Base-by-base conservation (phyloP, 2,888 invertebrate species). In the Cyaniris semiargus region DNA sequence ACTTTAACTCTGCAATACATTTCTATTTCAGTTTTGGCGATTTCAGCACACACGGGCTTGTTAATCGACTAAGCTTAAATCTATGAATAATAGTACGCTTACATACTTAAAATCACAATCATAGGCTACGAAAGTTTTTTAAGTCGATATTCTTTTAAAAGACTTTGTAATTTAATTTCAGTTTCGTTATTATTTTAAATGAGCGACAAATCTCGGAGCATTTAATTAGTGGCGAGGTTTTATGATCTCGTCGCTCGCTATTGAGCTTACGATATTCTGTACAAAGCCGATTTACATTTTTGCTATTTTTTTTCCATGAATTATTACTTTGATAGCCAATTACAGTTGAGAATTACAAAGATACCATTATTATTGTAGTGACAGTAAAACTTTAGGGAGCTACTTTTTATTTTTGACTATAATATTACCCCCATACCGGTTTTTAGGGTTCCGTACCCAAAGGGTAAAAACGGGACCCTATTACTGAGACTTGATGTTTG, bases 181-280 rank as follows among this genome's bases (percentile, higher is more conserved):
- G 88, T 90, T 87, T 89, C 87, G 83, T 86, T 89, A 90, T 91
- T 86, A 87, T 86, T 89, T 86, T 86, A 92, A 92, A 93, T 93
- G 92, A 91, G 89, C 90, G 88, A 90, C 89, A 90, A 91, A 92
- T 93, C 91, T 92, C 92, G 89, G 89, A 90, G 88, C 89, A 90
- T 93, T 94, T 93, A 94, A 94, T 94, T 94, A 93, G 92, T 90
- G 91, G 88, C 89, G 83, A 87, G 90, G 89, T 92, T 93, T 93
- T 92, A 93, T 92, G 87, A 89, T 91, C 88, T 88, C 87, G 90
- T 90, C 87, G 86, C 87, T 86, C 86, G 86, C 85, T 85, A 90
- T 91, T 89, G 86, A 86, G 89, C 89, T 91, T 91, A 90, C 89
- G 89, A 89, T 89, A 89, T 91, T 86, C 85, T 82, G 84, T 82